Base-by-base conservation (phyloP, 92 coral and sea anemone genomes). In the Phenganax subtilis region DNA sequence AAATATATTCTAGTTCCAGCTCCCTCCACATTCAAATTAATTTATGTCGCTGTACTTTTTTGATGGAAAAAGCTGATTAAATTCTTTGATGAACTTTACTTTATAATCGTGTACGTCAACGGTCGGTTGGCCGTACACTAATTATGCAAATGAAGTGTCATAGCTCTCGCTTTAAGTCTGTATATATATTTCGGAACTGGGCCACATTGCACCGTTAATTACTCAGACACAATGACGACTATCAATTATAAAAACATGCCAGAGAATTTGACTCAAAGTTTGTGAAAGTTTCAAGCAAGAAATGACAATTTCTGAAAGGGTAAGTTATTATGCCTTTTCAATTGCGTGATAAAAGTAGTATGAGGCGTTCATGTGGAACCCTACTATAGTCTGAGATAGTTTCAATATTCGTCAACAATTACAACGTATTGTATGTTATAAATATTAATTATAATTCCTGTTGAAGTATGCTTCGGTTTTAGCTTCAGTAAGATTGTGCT, bases 61-160 rank as follows among this genome's bases (percentile, higher is more conserved):
- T 37, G 2, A 37, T 37, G 29, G 27, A 15, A 64, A 64, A 10
- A 30, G 10, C 53, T 10, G 53, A 29, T 68, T 9, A 2, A 68
- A 28, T 12, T 10, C 16, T 9, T 7, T 29, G 73, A 73, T 52
- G 57, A 6, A 15, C 9, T 1, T 52, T 52, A 8, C 14, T 28
- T 63, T 12, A 0, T 29, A 27, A 7, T 12, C 10, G 6, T 3
- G 7, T 8, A 11, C 67, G 63, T 10, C 27, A 28, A 65, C 25
- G 64, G 25, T 11, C 31, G 64, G 80, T n/a, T 31, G 80, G 10
- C 27, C 30, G n/a, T 17, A 9, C 1, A 27, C 80, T 75, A 75
- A 75, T 75, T 75, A 75, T 75, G 62, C 51, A 75, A 75, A 75
- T 55, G 61, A 75, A 54, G 51, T 12, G 28, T 75, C 80, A 75